These are phyloP conservation scores for Apogon hyalosoma DNA, from an alignment of 2,797 vertebrate genomes.

Conservation along the genomic window DNA sequence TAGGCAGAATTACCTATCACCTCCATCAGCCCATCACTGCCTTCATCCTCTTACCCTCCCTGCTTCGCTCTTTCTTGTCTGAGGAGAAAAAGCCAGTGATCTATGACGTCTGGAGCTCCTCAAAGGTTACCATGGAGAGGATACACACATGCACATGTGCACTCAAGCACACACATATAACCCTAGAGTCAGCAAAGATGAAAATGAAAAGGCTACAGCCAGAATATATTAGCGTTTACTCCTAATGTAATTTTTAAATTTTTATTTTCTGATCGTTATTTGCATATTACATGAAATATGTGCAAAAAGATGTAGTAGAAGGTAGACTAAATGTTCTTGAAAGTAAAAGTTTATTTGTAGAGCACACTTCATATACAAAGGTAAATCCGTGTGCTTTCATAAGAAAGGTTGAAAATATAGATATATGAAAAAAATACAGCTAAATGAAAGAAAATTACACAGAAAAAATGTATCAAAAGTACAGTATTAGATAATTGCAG, in stretches of 20 bases:
- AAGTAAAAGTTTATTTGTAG: not conserved
- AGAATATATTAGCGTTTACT: not conserved
- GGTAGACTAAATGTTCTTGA: not conserved
- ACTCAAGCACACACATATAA: constrained; percentile 12
- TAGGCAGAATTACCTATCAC: constrained; percentile 60
- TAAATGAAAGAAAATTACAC: no score
- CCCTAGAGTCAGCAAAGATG: constrained; percentile 25
- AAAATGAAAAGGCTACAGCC: constrained; percentile 2
- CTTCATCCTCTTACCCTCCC: constrained; percentile 50
- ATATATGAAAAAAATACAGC: no score
- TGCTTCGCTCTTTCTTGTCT: constrained; percentile 31
- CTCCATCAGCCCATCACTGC: constrained; percentile 38
- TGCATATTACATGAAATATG: not conserved
- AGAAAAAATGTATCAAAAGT: no score
- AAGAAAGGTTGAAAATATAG: no score
- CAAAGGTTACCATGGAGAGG: constrained; percentile 56
- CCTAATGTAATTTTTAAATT: not conserved
- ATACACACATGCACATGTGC: not conserved
- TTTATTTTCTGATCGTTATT: not conserved
- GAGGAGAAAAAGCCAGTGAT: constrained; percentile 52
- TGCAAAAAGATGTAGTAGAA: no score
- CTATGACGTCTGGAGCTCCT: constrained; percentile 62
- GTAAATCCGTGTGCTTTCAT: no score
- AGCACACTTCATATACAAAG: no score
- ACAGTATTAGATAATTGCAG: no score